phyloP scores from a whole-genome alignment of 2,888 invertebrate species.

The Ditula angustiorana region DNA sequence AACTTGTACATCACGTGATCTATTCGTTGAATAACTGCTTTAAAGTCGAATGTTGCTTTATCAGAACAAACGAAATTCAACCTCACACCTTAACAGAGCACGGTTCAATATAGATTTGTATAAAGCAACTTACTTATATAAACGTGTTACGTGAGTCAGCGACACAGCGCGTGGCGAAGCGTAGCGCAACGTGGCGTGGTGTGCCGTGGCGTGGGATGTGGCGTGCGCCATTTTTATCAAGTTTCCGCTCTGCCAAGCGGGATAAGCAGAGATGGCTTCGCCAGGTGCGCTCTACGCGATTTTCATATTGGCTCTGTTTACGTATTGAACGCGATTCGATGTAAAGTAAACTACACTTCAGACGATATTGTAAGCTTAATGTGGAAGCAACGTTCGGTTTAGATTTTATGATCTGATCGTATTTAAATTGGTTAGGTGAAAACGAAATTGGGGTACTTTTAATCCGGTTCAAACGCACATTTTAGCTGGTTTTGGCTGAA shows the following conservation, averaged over 20 bases:
- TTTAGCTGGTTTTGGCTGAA: no score
- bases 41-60: neutral
- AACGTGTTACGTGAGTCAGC: neutral
- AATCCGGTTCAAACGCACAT: no score
- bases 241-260: constrained; percentile 31
- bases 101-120: neutral
- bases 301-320: constrained; percentile 27
- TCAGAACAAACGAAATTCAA: neutral
- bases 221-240: constrained; percentile 30
- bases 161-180: neutral
- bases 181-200: neutral
- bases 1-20: constrained; percentile 1
- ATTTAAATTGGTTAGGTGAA: no score
- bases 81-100: neutral
- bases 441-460: no score
- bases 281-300: constrained; percentile 28
- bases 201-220: neutral
- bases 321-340: constrained; percentile 3
- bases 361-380: neutral
- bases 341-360: neutral
- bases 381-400: neutral
- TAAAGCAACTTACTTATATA: no score
- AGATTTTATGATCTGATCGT: neutral
- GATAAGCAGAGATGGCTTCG: constrained; percentile 35
- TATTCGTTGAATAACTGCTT: neutral